Evolutionary conservation across 2,797 vertebrate genomes (phyloP).

Genomic region (Anabacerthia variegaticeps): DNA sequence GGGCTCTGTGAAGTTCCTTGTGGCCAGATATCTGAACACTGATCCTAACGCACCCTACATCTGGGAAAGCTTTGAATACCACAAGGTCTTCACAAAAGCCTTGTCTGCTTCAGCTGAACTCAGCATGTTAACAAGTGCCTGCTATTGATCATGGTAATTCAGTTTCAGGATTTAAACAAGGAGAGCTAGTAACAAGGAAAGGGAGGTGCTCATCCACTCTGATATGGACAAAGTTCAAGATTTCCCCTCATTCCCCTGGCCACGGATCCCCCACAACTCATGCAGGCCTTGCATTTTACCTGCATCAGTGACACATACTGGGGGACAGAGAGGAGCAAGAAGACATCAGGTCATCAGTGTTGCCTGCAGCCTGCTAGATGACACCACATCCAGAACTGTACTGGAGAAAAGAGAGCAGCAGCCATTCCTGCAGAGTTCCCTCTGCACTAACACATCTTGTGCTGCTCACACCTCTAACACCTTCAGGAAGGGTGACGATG

Average conservation of each 20-base stretch:
- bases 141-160: constrained; percentile 40
- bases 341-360: neutral
- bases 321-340: neutral
- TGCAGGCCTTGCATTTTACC: neutral
- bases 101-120: constrained; percentile 38
- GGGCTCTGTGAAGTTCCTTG: neutral
- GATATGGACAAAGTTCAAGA: neutral
- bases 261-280: neutral
- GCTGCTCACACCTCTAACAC: neutral
- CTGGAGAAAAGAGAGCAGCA: neutral
- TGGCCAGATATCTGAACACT: neutral
- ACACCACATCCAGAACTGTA: neutral
- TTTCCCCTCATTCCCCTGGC: neutral
- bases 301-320: neutral
- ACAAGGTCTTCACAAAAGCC: neutral
- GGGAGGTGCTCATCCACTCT: neutral
- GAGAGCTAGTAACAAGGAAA: neutral
- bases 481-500: neutral
- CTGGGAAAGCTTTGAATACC: constrained; percentile 18
- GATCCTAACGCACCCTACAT: constrained; percentile 4
- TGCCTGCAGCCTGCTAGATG: neutral
- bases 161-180: constrained; percentile 32
- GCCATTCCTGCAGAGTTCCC: neutral
- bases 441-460: neutral
- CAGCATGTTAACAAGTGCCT: constrained; percentile 45